phyloP scores from a whole-genome alignment of 2,113 vertebrate genomes.

The Lagenorhynchus albirostris region DNA sequence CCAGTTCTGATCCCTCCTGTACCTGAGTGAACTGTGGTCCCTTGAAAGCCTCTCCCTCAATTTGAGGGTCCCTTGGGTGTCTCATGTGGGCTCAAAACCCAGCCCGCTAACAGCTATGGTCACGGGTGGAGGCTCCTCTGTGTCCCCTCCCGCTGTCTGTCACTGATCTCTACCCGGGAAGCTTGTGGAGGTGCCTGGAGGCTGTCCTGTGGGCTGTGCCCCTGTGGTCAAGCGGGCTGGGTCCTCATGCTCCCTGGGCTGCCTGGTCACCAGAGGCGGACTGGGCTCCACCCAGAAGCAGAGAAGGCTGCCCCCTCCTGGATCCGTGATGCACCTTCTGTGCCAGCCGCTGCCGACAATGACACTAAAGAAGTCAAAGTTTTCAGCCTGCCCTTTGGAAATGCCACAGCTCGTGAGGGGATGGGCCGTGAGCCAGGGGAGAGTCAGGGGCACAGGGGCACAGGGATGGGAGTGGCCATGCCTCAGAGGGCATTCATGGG shows the following conservation, averaged over 20 bases:
- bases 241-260: neutral
- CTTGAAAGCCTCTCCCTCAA: rapidly evolving
- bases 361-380: neutral
- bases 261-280: neutral
- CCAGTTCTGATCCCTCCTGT: neutral
- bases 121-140: neutral
- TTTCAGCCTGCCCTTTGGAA: neutral
- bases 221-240: neutral
- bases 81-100: neutral
- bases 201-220: neutral
- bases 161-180: neutral
- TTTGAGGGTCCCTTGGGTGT: neutral
- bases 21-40: rapidly evolving
- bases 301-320: neutral
- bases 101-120: neutral
- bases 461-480: neutral
- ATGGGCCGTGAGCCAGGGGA: neutral
- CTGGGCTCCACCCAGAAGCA: neutral
- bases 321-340: neutral
- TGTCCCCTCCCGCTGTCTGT: neutral
- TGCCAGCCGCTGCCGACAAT: neutral
- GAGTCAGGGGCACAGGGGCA: neutral
- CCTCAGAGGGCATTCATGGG: neutral
- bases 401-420: rapidly evolving
- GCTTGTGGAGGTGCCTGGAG: neutral